These are phyloP conservation scores for Daboia siamensis DNA, from an alignment of 2,113 vertebrate genomes.

Conservation along the genomic window DNA sequence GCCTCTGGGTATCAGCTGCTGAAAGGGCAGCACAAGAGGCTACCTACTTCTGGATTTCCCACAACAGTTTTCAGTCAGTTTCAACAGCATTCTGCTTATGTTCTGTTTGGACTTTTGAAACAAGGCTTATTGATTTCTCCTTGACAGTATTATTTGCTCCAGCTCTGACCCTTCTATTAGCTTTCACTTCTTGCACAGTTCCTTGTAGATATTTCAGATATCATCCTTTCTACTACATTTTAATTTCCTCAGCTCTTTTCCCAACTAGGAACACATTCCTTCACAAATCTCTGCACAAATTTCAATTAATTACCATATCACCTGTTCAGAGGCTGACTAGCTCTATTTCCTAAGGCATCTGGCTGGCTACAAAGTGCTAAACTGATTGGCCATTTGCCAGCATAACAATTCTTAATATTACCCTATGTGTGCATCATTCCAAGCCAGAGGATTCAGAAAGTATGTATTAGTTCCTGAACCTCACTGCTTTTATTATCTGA, in stretches of 20 bases:
- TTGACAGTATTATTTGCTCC: fast-evolving
- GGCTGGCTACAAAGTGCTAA: background rate
- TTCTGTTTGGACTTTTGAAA: background rate
- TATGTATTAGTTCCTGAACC: background rate
- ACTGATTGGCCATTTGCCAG: background rate
- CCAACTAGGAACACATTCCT: background rate
- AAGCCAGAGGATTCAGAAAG: background rate
- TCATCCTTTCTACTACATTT: background rate
- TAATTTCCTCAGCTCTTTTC: background rate
- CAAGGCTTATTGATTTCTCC: background rate
- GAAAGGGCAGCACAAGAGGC: background rate
- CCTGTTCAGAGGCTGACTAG: background rate
- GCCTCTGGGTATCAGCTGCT: background rate
- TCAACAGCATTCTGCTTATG: background rate
- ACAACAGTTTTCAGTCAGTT: background rate
- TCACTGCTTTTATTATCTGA: background rate
- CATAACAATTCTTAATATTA: background rate
- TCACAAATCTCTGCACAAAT: background rate
- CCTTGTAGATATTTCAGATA: background rate
- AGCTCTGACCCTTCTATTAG: background rate
- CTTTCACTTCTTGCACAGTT: background rate
- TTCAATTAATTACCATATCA: background rate
- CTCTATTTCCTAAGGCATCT: background rate
- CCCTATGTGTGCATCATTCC: background rate
- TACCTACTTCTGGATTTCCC: background rate